Evolutionary conservation across 2,113 vertebrate species (phyloP).

Genomic region (Bucco capensis): DNA sequence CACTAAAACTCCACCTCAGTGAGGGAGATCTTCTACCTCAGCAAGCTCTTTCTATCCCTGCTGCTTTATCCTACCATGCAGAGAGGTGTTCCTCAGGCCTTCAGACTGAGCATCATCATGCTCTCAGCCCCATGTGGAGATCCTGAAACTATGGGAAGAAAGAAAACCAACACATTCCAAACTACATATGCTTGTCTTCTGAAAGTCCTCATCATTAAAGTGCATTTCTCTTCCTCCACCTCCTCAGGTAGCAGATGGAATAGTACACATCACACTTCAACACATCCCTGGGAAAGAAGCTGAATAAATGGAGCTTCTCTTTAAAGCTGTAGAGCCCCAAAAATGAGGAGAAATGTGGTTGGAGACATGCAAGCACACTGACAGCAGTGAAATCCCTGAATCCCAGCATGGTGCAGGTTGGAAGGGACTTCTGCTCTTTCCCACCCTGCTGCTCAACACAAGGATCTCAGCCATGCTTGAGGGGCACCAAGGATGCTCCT

Average conservation of each 20-base stretch:
- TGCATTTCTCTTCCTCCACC: background rate
- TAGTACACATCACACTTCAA: background rate
- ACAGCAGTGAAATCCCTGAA: background rate
- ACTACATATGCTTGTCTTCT: background rate
- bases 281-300: background rate
- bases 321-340: background rate
- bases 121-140: background rate
- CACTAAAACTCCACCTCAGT: background rate
- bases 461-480: accelerated
- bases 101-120: background rate
- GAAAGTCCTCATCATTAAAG: background rate
- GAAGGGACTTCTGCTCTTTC: background rate
- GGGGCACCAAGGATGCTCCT: background rate
- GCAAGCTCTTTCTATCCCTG: too few relatives aligned
- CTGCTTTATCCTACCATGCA: too few relatives aligned
- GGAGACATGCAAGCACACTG: background rate
- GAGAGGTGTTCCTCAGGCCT: background rate
- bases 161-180: background rate
- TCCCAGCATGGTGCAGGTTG: background rate
- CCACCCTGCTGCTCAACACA: background rate
- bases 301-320: background rate
- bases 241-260: conserved; percentile 24
- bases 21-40: too few relatives aligned
- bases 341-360: background rate
- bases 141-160: background rate